Evolutionary conservation across 1,140 invertebrate genomes (phyloP), one percentile per base, ranked within the genome.

Genomic region (Teleogryllus occipitalis): DNA sequence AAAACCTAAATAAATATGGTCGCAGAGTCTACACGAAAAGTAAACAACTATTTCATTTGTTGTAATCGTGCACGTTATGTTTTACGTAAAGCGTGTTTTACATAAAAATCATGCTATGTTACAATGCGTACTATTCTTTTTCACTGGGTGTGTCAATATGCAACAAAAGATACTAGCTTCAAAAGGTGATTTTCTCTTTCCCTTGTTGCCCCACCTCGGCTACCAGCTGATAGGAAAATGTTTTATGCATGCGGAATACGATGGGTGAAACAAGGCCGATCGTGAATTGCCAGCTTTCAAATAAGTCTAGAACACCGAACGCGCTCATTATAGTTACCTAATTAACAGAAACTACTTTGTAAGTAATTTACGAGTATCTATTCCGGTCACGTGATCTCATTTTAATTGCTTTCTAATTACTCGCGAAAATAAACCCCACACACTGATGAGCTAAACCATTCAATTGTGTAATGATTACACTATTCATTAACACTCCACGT

Each of bases 391-490:
- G 54, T 65, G 54, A 18, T 14, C 18, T 65, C 54, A 65, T 65
- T 65, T 65, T 14, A 65, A 65, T 65, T 65, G 54, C 54, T 65
- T 65, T 65, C 54, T 65, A 65, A 65, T 65, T 65, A 65, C 54
- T 18, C 18, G 10, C 10, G 10, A 65, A 65, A 65, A 65, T 65
- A 65, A 65, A 39, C 5, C 54, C 54, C 18, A 18, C 18, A 65
- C 54, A 10, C 54, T 65, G 54, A 65, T 65, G 54, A 65, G 18
- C 54, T 65, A 65, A 65, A 65, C 54, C 54, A 65, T 65, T 65
- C 54, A 65, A 65, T 65, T 65, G 54, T 65, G 54, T 65, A 65
- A 65, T 65, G 54, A 65, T 65, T 65, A 65, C 54, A 65, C 54
- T 65, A 65, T 65, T 65, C 54, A 65, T 65, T 65, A 65, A 18